Percentiles rank a stretch among this genome's conserved stretches.
phyloP scores from a whole-genome alignment of 37 sponge, comb jelly and placozoan species.

The Haliclona indistincta region DNA sequence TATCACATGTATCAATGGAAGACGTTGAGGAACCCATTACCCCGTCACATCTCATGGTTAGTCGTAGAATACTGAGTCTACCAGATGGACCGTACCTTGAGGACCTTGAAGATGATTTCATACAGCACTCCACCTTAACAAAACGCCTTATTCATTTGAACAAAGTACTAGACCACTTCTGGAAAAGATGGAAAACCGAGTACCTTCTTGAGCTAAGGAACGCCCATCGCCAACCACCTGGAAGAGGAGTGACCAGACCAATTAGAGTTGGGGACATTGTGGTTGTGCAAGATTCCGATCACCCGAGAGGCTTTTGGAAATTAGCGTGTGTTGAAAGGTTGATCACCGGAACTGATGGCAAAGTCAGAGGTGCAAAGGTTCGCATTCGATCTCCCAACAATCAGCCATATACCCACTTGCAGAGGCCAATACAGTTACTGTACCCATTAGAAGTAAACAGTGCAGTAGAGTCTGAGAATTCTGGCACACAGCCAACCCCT shows the following conservation, averaged over 20 bases:
- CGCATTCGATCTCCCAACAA: no score
- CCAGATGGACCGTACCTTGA: background rate
- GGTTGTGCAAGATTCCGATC: conserved; percentile 24
- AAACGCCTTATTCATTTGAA: background rate
- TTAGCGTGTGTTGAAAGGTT: conserved; percentile 11
- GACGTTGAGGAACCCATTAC: conserved; percentile 8
- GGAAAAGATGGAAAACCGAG: conserved; percentile 25
- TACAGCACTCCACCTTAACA: background rate
- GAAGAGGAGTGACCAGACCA: no score
- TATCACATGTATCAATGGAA: conserved; percentile 17
- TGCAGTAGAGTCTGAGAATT: no score
- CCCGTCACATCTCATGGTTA: conserved; percentile 24
- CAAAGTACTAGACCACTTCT: conserved; percentile 10
- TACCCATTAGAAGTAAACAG: conserved; percentile 41
- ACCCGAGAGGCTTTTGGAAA: conserved; percentile 37
- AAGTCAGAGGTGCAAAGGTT: no score
- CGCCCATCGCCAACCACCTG: background rate
- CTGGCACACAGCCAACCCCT: no score
- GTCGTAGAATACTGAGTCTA: conserved; percentile 11
- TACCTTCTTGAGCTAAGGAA: conserved; percentile 17
- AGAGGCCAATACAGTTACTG: conserved; percentile 24
- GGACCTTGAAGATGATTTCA: background rate
- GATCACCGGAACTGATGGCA: no score
- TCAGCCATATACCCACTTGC: no score
- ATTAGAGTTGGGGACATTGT: conserved; percentile 27